These are phyloP conservation scores for Oryzias javanicus DNA, from an alignment of 2,113 vertebrate species.

Conservation along the genomic window DNA sequence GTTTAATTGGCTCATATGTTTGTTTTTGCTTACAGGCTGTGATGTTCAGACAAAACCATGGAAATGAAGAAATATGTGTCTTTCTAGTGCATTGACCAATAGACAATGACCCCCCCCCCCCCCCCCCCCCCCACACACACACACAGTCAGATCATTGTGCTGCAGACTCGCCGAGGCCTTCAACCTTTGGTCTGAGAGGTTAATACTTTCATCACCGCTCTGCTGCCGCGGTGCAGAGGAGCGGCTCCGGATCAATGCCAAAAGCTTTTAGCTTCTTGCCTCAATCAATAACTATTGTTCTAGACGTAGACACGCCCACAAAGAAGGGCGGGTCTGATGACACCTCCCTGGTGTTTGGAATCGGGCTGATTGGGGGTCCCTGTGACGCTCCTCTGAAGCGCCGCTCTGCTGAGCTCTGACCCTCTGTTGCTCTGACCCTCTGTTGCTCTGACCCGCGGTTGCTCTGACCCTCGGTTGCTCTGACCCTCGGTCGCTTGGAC, in stretches of 20 bases:
- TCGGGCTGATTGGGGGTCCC: slow-evolving; percentile 17
- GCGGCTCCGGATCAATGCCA: slow-evolving; percentile 33
- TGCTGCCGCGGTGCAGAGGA: slow-evolving; percentile 8
- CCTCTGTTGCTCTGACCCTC: too few relatives aligned
- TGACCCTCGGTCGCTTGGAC: too few relatives aligned
- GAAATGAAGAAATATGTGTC: too few relatives aligned
- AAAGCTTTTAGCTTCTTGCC: slow-evolving; percentile 32
- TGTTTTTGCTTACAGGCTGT: too few relatives aligned
- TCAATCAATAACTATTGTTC: slow-evolving; percentile 34
- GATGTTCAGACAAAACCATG: too few relatives aligned
- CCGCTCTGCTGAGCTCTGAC: too few relatives aligned
- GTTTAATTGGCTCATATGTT: too few relatives aligned
- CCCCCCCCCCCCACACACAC: too few relatives aligned
- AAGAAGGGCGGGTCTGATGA: slow-evolving; percentile 53
- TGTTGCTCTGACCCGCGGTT: too few relatives aligned
- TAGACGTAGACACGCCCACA: neutral
- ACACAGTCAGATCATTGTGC: neutral
- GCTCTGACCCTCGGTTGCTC: too few relatives aligned
- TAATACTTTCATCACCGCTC: slow-evolving; percentile 16
- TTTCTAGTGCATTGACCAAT: too few relatives aligned
- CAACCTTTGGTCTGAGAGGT: slow-evolving; percentile 6
- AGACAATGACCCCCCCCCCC: neutral
- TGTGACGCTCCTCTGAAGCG: slow-evolving; percentile 18
- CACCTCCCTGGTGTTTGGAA: neutral
- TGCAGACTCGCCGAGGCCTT: slow-evolving; percentile 6